These are phyloP conservation scores for Leptinotarsa defecta DNA, from an alignment of 1,140 invertebrate species.

Conservation along the genomic window DNA sequence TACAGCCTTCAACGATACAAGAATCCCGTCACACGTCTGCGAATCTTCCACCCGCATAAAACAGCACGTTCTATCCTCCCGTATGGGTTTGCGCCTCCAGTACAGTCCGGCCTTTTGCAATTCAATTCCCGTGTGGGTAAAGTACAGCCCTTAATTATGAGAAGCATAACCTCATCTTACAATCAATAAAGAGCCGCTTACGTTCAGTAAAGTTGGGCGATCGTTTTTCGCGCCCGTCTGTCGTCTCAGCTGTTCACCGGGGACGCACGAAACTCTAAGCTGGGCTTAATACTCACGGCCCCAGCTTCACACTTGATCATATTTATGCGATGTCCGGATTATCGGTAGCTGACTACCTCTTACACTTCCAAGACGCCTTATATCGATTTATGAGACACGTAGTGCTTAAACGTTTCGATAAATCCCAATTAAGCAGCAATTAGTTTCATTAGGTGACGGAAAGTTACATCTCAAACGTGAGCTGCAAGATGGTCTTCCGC, in stretches of 20 bases:
- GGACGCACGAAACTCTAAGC: conserved; percentile 53
- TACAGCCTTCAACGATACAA: no score
- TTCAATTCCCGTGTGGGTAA: conserved; percentile 18
- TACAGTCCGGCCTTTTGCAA: neutral
- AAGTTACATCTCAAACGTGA: conserved; percentile 1
- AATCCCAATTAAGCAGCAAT: conserved; percentile 51
- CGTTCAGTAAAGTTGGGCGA: conserved; percentile 31
- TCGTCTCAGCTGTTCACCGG: conserved; percentile 53
- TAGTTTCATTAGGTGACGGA: conserved; percentile 36
- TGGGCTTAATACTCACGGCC: conserved; percentile 52
- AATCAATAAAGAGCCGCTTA: conserved; percentile 31
- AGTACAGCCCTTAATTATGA: conserved; percentile 14
- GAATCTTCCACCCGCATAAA: no score
- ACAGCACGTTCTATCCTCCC: neutral
- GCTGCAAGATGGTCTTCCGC: neutral
- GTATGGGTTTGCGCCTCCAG: neutral
- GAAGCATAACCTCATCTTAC: conserved; percentile 20
- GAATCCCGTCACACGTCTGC: no score
- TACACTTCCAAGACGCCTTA: conserved; percentile 53
- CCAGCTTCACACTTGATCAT: conserved; percentile 59
- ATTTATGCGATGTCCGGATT: conserved; percentile 60
- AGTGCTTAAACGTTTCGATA: conserved; percentile 51
- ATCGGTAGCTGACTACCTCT: conserved; percentile 54
- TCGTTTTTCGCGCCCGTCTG: conserved; percentile 47
- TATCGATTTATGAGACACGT: conserved; percentile 56